Percentiles rank a stretch among this genome's conserved stretches.
phyloP scores from a whole-genome alignment of 2,888 invertebrate species.

The Patella depressa region DNA sequence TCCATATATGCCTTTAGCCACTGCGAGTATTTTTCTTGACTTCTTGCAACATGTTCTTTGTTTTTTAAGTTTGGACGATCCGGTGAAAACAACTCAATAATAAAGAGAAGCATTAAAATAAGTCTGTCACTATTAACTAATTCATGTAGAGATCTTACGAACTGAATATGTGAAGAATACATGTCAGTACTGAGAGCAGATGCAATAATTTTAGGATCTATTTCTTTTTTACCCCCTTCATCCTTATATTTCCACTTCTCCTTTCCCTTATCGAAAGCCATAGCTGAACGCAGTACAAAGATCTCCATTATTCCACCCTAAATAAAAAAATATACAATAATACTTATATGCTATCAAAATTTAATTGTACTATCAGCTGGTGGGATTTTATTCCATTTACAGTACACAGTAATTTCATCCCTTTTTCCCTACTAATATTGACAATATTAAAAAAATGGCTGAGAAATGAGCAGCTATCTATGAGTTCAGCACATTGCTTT shows the following conservation, averaged over 20 bases:
- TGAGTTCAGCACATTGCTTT: too few species aligned
- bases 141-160: conserved; percentile 69
- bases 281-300: conserved; percentile 71
- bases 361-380: too few species aligned
- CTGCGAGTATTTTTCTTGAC: conserved; percentile 80
- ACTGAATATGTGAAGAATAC: conserved; percentile 70
- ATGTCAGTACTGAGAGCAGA: conserved; percentile 60
- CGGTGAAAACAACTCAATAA: conserved; percentile 72
- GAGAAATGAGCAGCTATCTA: too few species aligned
- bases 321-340: conserved; percentile 16
- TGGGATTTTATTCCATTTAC: too few species aligned
- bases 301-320: conserved; percentile 72
- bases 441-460: too few species aligned
- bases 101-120: conserved; percentile 69
- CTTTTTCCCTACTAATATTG: too few species aligned
- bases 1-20: conserved; percentile 86
- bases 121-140: conserved; percentile 70
- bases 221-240: conserved; percentile 32
- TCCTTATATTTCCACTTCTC: conserved; percentile 51
- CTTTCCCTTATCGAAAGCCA: conserved; percentile 67
- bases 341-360: neutral
- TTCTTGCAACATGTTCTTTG: conserved; percentile 59
- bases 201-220: conserved; percentile 52
- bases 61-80: conserved; percentile 68
- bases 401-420: too few species aligned